Evolutionary conservation across 2,797 vertebrate genomes (phyloP).

Genomic region (Galagoides demidoff): DNA sequence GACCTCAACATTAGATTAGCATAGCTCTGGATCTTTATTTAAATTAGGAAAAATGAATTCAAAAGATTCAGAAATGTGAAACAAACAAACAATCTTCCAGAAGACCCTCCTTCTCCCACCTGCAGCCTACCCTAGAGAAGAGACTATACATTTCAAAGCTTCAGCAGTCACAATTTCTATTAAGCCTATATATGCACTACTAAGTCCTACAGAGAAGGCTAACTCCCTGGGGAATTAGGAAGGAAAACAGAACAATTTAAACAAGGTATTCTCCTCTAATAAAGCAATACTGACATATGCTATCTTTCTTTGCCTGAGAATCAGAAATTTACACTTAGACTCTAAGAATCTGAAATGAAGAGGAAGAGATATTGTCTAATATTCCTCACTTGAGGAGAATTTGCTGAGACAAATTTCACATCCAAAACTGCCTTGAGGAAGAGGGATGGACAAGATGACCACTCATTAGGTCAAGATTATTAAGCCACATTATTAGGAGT

Average conservation of each 20-base stretch:
- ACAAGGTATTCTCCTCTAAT: background rate
- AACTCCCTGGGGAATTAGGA: constrained; percentile 8
- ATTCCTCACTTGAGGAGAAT: background rate
- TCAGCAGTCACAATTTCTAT: constrained; percentile 52
- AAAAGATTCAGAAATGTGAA: constrained; percentile 38
- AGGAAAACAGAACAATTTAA: constrained; percentile 4
- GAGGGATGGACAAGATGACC: background rate
- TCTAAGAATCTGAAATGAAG: background rate
- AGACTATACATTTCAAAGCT: background rate
- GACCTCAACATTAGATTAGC: background rate
- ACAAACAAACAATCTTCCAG: background rate
- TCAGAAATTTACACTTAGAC: background rate
- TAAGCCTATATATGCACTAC: constrained; percentile 27
- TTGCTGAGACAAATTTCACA: background rate
- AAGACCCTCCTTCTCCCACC: background rate
- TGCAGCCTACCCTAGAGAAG: background rate
- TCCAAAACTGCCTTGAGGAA: background rate
- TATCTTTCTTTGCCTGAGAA: background rate
- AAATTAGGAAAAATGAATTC: constrained; percentile 39
- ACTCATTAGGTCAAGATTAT: background rate
- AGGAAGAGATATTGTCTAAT: background rate
- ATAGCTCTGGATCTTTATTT: constrained; percentile 54
- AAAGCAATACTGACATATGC: background rate
- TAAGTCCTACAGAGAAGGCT: constrained; percentile 8
- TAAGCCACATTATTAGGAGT: background rate